These are phyloP conservation scores for Bombus difficillimus DNA, from an alignment of 1,140 invertebrate genomes.

Conservation along the genomic window DNA sequence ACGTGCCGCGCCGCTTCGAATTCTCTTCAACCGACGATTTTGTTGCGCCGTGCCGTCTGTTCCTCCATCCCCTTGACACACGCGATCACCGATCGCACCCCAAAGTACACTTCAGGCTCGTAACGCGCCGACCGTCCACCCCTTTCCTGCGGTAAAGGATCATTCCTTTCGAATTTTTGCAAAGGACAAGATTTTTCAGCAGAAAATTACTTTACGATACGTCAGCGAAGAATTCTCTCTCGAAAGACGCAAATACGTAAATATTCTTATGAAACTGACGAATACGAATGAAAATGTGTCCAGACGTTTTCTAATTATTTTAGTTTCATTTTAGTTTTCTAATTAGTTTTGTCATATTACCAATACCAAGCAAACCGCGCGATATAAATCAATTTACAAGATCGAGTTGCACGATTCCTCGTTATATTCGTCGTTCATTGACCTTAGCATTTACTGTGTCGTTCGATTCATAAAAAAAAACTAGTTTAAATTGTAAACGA, in stretches of 20 bases:
- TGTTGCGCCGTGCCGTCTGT: neutral
- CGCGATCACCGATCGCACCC: neutral
- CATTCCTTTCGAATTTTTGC: too few species aligned
- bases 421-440: neutral
- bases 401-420: neutral
- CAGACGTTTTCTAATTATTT: too few species aligned
- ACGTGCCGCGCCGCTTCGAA: constrained; percentile 25
- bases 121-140: neutral
- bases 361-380: too few species aligned
- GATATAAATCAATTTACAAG: too few species aligned
- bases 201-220: too few species aligned
- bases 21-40: neutral
- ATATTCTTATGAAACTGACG: too few species aligned
- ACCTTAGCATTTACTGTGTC: neutral
- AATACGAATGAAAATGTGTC: too few species aligned
- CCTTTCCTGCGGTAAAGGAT: neutral
- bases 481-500: neutral
- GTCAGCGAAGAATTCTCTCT: too few species aligned
- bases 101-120: neutral
- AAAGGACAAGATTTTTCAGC: too few species aligned
- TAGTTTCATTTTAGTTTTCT: too few species aligned
- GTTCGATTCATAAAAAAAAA: neutral
- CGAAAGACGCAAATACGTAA: too few species aligned
- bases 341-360: too few species aligned
- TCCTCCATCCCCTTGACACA: neutral